Evolutionary conservation across 2,888 invertebrate species (phyloP), one percentile per base, ranked within the genome.

Genomic region (Parapristionchus giblindavisi): DNA sequence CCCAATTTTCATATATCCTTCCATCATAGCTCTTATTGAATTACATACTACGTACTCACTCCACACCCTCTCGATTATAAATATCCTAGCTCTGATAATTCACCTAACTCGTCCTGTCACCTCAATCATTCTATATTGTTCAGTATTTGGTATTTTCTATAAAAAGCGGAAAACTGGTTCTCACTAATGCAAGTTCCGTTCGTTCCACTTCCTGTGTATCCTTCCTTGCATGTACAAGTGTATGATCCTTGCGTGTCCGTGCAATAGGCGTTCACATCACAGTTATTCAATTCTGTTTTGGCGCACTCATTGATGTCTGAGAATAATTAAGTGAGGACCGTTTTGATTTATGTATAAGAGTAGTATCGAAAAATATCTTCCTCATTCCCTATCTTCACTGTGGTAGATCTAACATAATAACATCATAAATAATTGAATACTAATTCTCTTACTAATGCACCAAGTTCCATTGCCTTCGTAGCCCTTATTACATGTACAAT

Each of bases 381-480:
- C 43, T 43, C 17, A 8, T 17, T 8, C 43, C 43, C 43, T 8
- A 14, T 43, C 11, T 8, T 14, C 43, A 43, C 17, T 43, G 43
- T 43, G 8, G 43, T 17, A 43, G 8, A 17, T 43, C 17, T 17
- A 43, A 14, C 17, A 17, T 43, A 8, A 43, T 43, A 43, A 17
- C 17, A 43, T 43, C 8, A 8, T 43, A 61, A n/a, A n/a, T n/a
- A n/a, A n/a, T n/a, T n/a, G n/a, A n/a, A n/a, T n/a, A n/a, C n/a
- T n/a, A n/a, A n/a, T n/a, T n/a, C n/a, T n/a, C 72, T 74, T 36
- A 74, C 63, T 32, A 24, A 63, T 74, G 54, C 74, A 74, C 74
- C 74, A 74, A 1, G 74, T 74, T 34, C 74, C 74, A 24, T 74
- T 63, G 11, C 63, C 74, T 27, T 38, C 24, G 34, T 74, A 74